A percentile compares a stretch with the other conserved stretches of the same genome.
These are phyloP conservation scores for Eugnorisma glareosa DNA, from an alignment of 2,888 invertebrate genomes.

Conservation along the genomic window DNA sequence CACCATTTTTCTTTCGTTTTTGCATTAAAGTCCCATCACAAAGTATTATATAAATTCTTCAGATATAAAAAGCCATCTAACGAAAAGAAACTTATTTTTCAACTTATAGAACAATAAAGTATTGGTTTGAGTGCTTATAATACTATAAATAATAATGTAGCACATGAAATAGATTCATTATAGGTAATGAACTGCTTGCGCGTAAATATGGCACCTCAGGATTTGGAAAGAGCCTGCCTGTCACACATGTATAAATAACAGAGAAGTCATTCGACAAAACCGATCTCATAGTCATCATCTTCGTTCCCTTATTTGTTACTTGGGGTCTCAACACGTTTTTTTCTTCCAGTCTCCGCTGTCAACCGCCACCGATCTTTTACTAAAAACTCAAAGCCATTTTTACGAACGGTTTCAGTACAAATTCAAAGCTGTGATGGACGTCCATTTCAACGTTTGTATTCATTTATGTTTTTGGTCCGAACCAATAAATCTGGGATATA, in stretches of 20 bases:
- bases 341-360: no score
- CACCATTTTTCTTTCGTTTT: neutral
- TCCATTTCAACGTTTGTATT: slow-evolving; percentile 17
- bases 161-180: neutral
- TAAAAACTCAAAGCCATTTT: neutral
- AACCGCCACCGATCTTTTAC: neutral
- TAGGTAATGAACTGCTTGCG: neutral
- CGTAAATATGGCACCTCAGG: neutral
- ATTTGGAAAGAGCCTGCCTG: neutral
- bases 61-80: neutral
- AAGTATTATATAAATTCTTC: neutral
- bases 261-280: neutral
- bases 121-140: neutral
- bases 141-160: neutral
- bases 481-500: slow-evolving; percentile 46
- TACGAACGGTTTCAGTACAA: neutral
- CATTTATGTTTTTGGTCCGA: slow-evolving; percentile 32
- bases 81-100: no score
- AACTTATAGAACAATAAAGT: no score
- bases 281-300: no score
- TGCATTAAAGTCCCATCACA: neutral
- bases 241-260: neutral
- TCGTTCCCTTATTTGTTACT: no score
- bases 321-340: no score
- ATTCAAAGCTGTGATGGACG: neutral